phyloP scores from a whole-genome alignment of 2,888 invertebrate species.

The Cataglyphis cursor region DNA sequence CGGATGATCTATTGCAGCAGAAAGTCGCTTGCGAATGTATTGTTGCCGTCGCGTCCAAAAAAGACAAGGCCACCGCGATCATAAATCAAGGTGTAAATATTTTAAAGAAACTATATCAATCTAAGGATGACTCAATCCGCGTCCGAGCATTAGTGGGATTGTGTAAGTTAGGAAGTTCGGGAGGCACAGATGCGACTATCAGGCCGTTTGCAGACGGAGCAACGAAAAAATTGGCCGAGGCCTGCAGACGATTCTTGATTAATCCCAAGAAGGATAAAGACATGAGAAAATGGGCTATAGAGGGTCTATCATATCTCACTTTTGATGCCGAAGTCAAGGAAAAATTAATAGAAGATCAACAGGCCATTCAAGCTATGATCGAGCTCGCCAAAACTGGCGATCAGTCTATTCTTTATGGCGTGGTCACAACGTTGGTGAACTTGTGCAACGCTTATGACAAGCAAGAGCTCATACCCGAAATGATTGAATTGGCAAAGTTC shows the following conservation, averaged over 20 bases:
- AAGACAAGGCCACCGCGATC: conserved; percentile 97
- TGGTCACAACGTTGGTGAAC: conserved; percentile 98
- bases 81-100: conserved; percentile 96
- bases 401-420: conserved; percentile 95
- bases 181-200: conserved; percentile 97
- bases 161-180: conserved; percentile 97
- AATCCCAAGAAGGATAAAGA: conserved; percentile 96
- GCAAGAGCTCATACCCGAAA: conserved; percentile 97
- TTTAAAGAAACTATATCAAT: conserved; percentile 96
- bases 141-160: conserved; percentile 96
- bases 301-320: conserved; percentile 98
- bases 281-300: conserved; percentile 97
- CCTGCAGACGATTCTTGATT: conserved; percentile 96
- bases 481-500: conserved; percentile 99
- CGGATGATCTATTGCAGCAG: conserved; percentile 96
- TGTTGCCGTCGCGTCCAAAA: conserved; percentile 98
- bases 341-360: conserved; percentile 95
- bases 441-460: conserved; percentile 99
- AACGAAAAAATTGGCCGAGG: conserved; percentile 96
- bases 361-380: conserved; percentile 94
- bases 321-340: conserved; percentile 99
- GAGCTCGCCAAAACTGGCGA: conserved; percentile 96
- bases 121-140: conserved; percentile 95
- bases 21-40: conserved; percentile 98
- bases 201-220: conserved; percentile 98